These are phyloP conservation scores for Mallotus villosus DNA, from an alignment of 2,797 vertebrate genomes.

Conservation along the genomic window DNA sequence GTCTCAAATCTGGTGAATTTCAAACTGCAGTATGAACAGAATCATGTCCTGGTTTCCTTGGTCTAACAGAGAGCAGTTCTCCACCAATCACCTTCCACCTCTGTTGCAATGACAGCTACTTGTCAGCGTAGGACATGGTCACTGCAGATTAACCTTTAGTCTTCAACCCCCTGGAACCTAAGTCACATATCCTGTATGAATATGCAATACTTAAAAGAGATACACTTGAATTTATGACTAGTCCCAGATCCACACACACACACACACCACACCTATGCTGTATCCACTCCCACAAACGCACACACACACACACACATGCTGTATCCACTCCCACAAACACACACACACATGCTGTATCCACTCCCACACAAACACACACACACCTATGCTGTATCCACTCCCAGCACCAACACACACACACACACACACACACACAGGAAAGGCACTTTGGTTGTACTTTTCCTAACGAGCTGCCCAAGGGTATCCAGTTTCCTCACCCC, in stretches of 20 bases:
- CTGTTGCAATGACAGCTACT: constrained; percentile 42
- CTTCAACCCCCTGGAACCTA: background rate
- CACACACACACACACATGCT: background rate
- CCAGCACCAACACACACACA: background rate
- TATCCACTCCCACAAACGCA: background rate
- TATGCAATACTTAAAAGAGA: too few species aligned
- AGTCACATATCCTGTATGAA: background rate
- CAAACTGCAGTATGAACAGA: constrained; percentile 43
- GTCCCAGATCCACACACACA: background rate
- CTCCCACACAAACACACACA: background rate
- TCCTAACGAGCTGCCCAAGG: background rate
- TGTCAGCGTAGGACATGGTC: background rate
- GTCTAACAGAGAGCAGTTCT: constrained; percentile 25
- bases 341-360: too few species aligned
- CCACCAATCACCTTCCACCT: constrained; percentile 48
- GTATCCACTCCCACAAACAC: background rate
- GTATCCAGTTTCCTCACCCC: background rate
- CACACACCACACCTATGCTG: background rate
- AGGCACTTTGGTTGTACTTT: background rate
- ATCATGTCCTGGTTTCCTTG: constrained; percentile 26
- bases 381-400: too few species aligned
- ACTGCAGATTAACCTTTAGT: too few species aligned
- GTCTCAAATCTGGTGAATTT: constrained; percentile 17
- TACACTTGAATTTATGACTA: background rate
- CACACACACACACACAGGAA: constrained; percentile 1